Evolutionary conservation across 92 coral and sea anemone species (phyloP).

Genomic region (Paragorgia papillata): DNA sequence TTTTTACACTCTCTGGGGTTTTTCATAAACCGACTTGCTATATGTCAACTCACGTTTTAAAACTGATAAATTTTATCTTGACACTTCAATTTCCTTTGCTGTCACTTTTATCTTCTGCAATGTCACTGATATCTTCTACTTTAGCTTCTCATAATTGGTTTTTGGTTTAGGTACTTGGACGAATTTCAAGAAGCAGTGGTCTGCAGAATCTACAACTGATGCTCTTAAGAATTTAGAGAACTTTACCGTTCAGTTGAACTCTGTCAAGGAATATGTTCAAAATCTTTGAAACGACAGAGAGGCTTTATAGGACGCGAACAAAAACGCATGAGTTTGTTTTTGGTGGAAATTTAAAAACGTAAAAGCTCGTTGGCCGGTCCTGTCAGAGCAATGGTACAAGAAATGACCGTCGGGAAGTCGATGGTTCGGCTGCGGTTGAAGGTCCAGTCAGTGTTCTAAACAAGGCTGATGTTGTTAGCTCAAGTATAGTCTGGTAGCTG

Average conservation of each 20-base stretch:
- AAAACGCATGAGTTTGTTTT: neutral
- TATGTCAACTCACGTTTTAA: too few species aligned
- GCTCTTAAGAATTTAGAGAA: neutral
- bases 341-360: slow-evolving; percentile 1
- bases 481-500: neutral
- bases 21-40: too few species aligned
- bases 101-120: too few species aligned
- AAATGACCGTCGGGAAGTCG: neutral
- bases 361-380: neutral
- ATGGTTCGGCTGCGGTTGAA: neutral
- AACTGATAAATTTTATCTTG: too few species aligned
- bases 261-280: neutral
- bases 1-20: too few species aligned
- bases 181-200: too few species aligned
- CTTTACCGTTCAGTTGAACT: slow-evolving; percentile 4
- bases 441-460: neutral
- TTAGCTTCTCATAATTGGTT: too few species aligned
- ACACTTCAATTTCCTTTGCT: too few species aligned
- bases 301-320: slow-evolving; percentile 20
- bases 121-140: too few species aligned
- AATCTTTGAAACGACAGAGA: slow-evolving; percentile 17
- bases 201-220: neutral
- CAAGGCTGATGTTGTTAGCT: neutral
- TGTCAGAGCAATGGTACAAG: neutral
- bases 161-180: too few species aligned